Evolutionary conservation across 2,888 invertebrate genomes (phyloP).

Genomic region (Rhingia rostrata): DNA sequence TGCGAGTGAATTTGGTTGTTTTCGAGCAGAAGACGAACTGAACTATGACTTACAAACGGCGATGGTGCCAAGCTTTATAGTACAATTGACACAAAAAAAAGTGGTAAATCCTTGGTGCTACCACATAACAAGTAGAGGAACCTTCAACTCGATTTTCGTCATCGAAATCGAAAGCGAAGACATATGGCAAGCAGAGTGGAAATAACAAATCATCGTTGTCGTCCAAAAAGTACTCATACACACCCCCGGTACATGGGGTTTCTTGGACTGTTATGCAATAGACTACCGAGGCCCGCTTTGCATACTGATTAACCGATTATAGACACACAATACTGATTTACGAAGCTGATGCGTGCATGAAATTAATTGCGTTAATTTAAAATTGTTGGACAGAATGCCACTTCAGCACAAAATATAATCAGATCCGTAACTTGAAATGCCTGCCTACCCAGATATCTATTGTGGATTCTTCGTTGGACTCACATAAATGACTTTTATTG

Average conservation of each 20-base stretch:
- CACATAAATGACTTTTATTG: too few relatives aligned
- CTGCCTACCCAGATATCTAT: too few relatives aligned
- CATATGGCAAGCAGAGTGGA: neutral
- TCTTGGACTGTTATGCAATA: constrained; percentile 62
- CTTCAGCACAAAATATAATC: too few relatives aligned
- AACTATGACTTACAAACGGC: constrained; percentile 40
- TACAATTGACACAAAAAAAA: constrained; percentile 14
- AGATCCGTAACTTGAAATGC: too few relatives aligned
- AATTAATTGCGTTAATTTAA: too few relatives aligned
- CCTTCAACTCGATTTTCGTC: constrained; percentile 55
- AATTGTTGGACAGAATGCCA: too few relatives aligned
- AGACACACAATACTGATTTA: too few relatives aligned
- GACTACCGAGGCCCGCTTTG: constrained; percentile 40
- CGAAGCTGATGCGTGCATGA: too few relatives aligned
- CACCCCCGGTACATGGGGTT: constrained; percentile 32
- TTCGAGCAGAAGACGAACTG: constrained; percentile 66
- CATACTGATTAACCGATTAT: constrained; percentile 44
- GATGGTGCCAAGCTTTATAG: constrained; percentile 48
- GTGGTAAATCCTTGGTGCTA: constrained; percentile 49
- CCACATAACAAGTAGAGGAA: neutral
- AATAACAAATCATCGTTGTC: neutral
- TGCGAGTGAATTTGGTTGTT: constrained; percentile 53
- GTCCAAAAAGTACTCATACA: constrained; percentile 8
- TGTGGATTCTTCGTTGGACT: too few relatives aligned
- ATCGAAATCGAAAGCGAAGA: constrained; percentile 46